These are phyloP conservation scores for Mimachlamys varia DNA, from an alignment of 2,888 invertebrate species.

Conservation along the genomic window DNA sequence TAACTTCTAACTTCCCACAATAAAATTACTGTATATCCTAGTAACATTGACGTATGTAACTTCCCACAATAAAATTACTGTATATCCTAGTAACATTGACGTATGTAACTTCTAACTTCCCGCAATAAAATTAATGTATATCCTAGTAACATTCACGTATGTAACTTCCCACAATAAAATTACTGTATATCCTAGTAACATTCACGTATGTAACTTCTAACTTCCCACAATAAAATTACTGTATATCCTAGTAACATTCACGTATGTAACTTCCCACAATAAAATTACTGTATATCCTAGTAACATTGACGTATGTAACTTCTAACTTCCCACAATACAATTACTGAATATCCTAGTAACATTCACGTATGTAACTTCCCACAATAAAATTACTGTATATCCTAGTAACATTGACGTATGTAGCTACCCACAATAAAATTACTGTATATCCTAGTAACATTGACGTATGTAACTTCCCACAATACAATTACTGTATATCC, in stretches of 20 bases:
- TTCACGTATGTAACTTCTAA: background rate
- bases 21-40: background rate
- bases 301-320: background rate
- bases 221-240: background rate
- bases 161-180: background rate
- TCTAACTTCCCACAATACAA: too few species aligned
- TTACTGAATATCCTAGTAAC: background rate
- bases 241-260: background rate
- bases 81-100: background rate
- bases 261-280: background rate
- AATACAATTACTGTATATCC: background rate
- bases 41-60: background rate
- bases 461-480: background rate
- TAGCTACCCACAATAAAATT: background rate
- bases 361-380: background rate
- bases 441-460: background rate
- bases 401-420: background rate
- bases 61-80: background rate
- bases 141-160: background rate
- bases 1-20: background rate
- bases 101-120: background rate
- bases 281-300: background rate
- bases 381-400: background rate
- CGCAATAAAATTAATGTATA: background rate
- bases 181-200: background rate